Conservation (phyloP, 2,888 invertebrate species). For the Sclerodermus sp. region DNA sequence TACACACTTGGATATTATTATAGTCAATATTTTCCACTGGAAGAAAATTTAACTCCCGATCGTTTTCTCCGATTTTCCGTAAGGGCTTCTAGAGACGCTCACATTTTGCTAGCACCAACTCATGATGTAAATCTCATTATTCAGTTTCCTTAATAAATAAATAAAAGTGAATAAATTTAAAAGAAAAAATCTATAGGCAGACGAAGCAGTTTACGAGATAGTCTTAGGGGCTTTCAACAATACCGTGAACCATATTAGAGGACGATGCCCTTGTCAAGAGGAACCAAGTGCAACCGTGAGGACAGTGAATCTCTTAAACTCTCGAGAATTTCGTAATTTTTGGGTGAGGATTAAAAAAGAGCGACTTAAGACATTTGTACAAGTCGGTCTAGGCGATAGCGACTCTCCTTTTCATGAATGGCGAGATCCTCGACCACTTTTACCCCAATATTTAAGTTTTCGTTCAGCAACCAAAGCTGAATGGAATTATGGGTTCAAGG, state of each 20-base stretch:
- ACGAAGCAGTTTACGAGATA: constrained; percentile 20
- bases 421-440: constrained; percentile 20
- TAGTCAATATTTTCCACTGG: constrained; percentile 17
- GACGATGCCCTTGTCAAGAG: constrained; percentile 22
- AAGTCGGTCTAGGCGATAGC: constrained; percentile 17
- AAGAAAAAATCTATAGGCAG: constrained; percentile 10
- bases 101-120: constrained; percentile 19
- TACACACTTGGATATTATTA: constrained; percentile 21
- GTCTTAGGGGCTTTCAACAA: constrained; percentile 19
- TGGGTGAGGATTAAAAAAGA: constrained; percentile 17
- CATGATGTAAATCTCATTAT: constrained; percentile 16
- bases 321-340: constrained; percentile 18
- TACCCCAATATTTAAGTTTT: constrained; percentile 20
- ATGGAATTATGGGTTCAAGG: constrained; percentile 18
- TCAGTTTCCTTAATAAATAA: too few species aligned
- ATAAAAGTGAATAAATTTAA: too few species aligned
- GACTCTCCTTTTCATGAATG: constrained; percentile 22
- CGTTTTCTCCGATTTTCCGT: constrained; percentile 15
- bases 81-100: constrained; percentile 17
- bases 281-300: constrained; percentile 17
- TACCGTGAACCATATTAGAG: constrained; percentile 20
- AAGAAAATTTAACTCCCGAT: constrained; percentile 18
- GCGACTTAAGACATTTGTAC: constrained; percentile 15
- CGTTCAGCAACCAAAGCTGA: constrained; percentile 17
- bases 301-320: constrained; percentile 17